These are phyloP conservation scores for Apeira syringaria DNA, from an alignment of 2,888 invertebrate genomes.

Conservation along the genomic window DNA sequence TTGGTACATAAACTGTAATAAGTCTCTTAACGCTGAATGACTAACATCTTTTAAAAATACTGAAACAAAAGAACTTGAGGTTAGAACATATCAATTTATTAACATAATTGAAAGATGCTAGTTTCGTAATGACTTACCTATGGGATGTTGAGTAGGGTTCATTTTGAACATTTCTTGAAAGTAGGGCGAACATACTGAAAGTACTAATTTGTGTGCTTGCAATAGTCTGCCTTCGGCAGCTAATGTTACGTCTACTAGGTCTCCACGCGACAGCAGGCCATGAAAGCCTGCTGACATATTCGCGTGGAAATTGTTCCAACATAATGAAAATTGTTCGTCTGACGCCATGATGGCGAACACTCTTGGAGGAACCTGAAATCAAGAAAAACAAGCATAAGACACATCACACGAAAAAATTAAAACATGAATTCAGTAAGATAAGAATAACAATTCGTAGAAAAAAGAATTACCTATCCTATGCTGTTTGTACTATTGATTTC, in stretches of 20 bases:
- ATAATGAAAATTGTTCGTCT: slow-evolving; percentile 89
- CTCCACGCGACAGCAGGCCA: slow-evolving; percentile 87
- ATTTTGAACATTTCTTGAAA: slow-evolving; percentile 89
- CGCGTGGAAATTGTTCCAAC: slow-evolving; percentile 90
- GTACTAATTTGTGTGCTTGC: slow-evolving; percentile 88
- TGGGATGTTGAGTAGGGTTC: slow-evolving; percentile 87
- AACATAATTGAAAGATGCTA: not conserved
- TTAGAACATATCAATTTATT: too few relatives aligned
- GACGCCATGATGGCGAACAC: slow-evolving; percentile 86
- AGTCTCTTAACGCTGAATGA: slow-evolving; percentile 87
- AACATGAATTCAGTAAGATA: not conserved
- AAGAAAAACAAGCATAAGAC: slow-evolving; percentile 2
- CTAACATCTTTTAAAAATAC: slow-evolving; percentile 89
- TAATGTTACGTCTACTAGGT: slow-evolving; percentile 87
- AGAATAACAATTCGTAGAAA: not conserved
- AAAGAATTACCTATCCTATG: slow-evolving; percentile 68
- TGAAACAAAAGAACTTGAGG: slow-evolving; percentile 58
- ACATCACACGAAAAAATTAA: not conserved
- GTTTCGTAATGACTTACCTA: slow-evolving; percentile 71
- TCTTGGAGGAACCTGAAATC: slow-evolving; percentile 59
- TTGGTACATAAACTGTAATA: slow-evolving; percentile 89
- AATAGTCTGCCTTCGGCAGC: slow-evolving; percentile 88
- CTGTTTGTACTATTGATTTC: slow-evolving; percentile 79
- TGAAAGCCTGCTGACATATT: slow-evolving; percentile 89
- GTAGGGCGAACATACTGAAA: slow-evolving; percentile 89